Evolutionary conservation across 2,888 invertebrate genomes (phyloP), one percentile per base, ranked within the genome.

Genomic region (Dicyrtomina minuta): DNA sequence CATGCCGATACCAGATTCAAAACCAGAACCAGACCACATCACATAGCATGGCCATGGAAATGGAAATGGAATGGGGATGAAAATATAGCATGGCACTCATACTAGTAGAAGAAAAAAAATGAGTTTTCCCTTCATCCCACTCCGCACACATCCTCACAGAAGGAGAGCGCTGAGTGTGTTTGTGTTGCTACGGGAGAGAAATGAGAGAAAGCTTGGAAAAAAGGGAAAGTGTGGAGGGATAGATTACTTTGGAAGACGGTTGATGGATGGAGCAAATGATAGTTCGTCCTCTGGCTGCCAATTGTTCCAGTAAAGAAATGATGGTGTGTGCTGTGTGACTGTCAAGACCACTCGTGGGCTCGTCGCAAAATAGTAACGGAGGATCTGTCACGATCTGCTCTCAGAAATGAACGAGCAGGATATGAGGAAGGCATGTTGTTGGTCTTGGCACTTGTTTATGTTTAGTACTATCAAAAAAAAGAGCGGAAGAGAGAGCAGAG

Each of bases 311-410:
- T 4, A 82, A 53, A 17, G 67, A 62, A 12, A 75, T 60, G 2
- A 97, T 93, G 81, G 91, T 95, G 80, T 92, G 90, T 0, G 98
- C 97, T 93, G 96, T 96, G 80, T 92, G 96, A 0, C 96, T 94
- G 82, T 98, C 98, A 68, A 98, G 84, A 1, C 96, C 96, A 0
- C 96, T 96, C 0, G 97, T 98, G 0, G 97, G 97, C 80, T 98
- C 98, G 80, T 98, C 98, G 81, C 96, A 96, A 81, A 98, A 93
- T 87, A 98, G 88, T 58, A 98, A 83, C 0, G 93, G 90, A 0
- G 97, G 97, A 84, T 98, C 92, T 0, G 95, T 96, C 51, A 97
- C 84, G 1, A 96, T 90, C 89, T 91, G 81, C 10, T 43, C 24
- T 20, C 41, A 58, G 53, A 69, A 59, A 68, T 41, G 17, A 39